Percentiles rank a stretch among this genome's conserved stretches.
These are phyloP conservation scores for Epinotia nisella DNA, from an alignment of 2,888 invertebrate genomes.

Conservation along the genomic window DNA sequence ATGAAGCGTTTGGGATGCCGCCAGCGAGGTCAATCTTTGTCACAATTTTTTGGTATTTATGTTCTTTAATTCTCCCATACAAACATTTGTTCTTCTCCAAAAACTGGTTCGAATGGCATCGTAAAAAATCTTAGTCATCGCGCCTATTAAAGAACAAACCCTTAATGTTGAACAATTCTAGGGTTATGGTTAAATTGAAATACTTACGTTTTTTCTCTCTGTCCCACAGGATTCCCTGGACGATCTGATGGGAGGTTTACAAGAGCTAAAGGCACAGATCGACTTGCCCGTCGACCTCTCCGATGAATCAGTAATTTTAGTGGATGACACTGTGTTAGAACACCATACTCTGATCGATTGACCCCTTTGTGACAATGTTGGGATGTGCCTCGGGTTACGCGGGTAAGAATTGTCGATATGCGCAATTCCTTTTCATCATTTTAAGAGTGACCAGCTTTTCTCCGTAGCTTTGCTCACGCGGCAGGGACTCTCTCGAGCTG, in stretches of 20 bases:
- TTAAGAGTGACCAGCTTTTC: neutral
- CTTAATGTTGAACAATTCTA: no score
- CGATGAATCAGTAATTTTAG: constrained; percentile 72
- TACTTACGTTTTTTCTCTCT: constrained; percentile 32
- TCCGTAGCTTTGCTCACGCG: no score
- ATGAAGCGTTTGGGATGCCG: no score
- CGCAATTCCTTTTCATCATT: no score
- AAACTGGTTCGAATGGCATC: no score
- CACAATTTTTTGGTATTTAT: no score
- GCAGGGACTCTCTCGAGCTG: no score
- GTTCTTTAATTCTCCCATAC: no score
- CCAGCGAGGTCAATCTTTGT: no score
- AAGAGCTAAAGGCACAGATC: constrained; percentile 75
- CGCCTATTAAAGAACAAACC: no score
- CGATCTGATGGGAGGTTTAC: constrained; percentile 72
- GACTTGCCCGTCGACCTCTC: constrained; percentile 72
- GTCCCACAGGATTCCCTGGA: constrained; percentile 63
- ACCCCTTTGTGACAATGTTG: neutral
- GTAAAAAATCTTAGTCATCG: no score
- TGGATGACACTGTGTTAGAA: constrained; percentile 73
- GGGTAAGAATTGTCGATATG: neutral
- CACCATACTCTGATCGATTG: constrained; percentile 75
- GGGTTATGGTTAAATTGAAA: neutral
- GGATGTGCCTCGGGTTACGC: neutral
- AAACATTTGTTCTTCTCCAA: no score